phyloP scores from a whole-genome alignment of 37 sponge, comb jelly and placozoan species.

The Hexactinellida sp. region DNA sequence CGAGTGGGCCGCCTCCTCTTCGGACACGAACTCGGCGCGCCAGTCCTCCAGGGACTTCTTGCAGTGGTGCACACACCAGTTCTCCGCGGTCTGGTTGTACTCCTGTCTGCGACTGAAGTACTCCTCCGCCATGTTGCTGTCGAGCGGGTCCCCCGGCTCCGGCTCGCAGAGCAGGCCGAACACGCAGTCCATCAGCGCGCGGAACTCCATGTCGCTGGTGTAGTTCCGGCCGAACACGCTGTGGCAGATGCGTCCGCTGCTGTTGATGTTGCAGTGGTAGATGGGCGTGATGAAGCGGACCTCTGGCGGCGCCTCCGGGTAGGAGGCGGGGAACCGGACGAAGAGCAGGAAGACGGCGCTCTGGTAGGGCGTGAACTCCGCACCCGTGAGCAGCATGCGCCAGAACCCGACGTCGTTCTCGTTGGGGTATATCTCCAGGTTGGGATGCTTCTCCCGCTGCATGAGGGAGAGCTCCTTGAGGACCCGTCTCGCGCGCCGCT shows the following conservation, averaged over 20 bases:
- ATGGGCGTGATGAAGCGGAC: slow-evolving; percentile 24
- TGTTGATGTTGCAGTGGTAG: slow-evolving; percentile 24
- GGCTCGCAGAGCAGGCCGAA: neutral
- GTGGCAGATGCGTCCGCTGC: slow-evolving; percentile 17
- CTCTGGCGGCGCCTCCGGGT: slow-evolving; percentile 21
- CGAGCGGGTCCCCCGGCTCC: slow-evolving; percentile 1
- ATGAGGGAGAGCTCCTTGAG: neutral
- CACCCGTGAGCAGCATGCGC: slow-evolving; percentile 14
- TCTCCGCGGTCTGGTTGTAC: neutral
- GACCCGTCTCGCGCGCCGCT: neutral
- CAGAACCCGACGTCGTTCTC: slow-evolving; percentile 20
- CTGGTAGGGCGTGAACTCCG: slow-evolving; percentile 4
- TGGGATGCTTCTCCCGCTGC: neutral
- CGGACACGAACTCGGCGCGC: slow-evolving; percentile 18
- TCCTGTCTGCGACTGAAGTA: slow-evolving; percentile 2
- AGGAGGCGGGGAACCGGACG: slow-evolving; percentile 10
- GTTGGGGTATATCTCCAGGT: slow-evolving; percentile 14
- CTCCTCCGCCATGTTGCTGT: slow-evolving; percentile 23
- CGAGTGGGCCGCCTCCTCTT: neutral
- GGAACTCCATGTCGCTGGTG: slow-evolving; percentile 11
- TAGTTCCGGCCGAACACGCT: slow-evolving; percentile 16
- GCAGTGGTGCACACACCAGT: neutral
- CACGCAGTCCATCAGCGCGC: neutral
- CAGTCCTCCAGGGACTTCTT: slow-evolving; percentile 16
- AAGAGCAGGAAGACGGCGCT: slow-evolving; percentile 18